These are phyloP conservation scores for Lepus europaeus DNA, from an alignment of 2,113 vertebrate genomes.

Conservation along the genomic window DNA sequence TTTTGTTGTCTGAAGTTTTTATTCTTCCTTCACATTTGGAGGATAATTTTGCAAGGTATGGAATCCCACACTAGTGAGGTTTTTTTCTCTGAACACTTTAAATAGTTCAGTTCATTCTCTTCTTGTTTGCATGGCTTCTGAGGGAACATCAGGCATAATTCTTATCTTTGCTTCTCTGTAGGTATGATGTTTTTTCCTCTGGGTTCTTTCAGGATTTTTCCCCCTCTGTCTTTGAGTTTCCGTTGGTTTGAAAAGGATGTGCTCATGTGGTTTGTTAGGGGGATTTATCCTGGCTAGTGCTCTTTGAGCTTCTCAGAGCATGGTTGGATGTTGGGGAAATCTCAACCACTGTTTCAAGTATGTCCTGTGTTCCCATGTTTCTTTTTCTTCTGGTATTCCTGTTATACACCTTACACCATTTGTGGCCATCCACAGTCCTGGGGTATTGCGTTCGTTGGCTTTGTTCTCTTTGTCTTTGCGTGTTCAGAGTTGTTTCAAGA, in stretches of 20 bases:
- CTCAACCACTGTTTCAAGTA: not conserved
- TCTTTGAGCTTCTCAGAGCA: not conserved
- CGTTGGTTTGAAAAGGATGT: not conserved
- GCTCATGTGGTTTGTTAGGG: not conserved
- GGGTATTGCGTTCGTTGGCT: not conserved
- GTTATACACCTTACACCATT: not conserved
- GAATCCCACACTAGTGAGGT: not conserved
- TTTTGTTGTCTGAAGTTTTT: not conserved
- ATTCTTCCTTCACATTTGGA: constrained; percentile 29
- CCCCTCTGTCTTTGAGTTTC: constrained; percentile 20
- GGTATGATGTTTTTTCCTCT: not conserved
- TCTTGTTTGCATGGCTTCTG: constrained; percentile 17
- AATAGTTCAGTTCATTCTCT: not conserved
- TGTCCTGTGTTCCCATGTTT: not conserved
- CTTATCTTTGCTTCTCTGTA: not conserved
- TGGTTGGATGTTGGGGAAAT: not conserved
- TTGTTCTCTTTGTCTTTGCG: not conserved
- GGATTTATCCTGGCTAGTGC: not conserved
- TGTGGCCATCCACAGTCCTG: not conserved
- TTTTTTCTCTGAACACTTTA: not conserved
- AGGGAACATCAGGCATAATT: not conserved
- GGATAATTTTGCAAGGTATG: not conserved
- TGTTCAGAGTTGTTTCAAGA: not conserved
- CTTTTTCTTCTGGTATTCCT: not conserved
- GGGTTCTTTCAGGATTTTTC: not conserved